Conservation (phyloP, 2,113 vertebrate genomes). For the Eulacestoma nigropectus region DNA sequence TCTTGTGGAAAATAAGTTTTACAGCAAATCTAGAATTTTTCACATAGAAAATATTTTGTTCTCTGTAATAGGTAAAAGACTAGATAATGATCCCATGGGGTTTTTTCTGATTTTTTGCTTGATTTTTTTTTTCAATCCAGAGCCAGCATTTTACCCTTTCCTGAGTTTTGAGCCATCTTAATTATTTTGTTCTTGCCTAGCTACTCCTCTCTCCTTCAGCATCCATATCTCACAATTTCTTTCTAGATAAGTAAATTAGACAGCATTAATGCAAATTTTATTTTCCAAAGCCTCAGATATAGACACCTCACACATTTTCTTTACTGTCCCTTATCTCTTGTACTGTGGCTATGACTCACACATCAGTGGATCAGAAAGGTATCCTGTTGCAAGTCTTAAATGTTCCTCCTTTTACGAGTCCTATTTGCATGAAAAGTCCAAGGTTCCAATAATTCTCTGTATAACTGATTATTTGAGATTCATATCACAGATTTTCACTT, state of each 20-base stretch:
- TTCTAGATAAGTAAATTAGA: neutral
- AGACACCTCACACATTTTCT: neutral
- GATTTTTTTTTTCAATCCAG: neutral
- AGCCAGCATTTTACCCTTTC: neutral
- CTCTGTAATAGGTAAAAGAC: neutral
- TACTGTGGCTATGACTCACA: neutral
- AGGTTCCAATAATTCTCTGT: neutral
- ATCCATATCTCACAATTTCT: neutral
- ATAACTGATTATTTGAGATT: neutral
- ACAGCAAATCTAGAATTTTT: neutral
- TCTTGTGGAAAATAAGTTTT: neutral
- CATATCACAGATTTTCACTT: neutral
- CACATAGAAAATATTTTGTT: neutral
- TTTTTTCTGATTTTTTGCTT: no score
- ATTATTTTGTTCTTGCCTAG: neutral
- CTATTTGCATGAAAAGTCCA: neutral
- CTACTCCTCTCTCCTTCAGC: neutral
- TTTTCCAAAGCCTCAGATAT: neutral
- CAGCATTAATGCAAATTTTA: neutral
- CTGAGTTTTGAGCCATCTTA: neutral
- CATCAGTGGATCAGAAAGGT: neutral
- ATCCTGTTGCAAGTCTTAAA: neutral
- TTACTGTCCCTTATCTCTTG: neutral
- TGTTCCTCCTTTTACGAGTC: neutral
- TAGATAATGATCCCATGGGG: neutral